Evolutionary conservation across 2,888 invertebrate species (phyloP).

Genomic region (Scaptomyza reducta): DNA sequence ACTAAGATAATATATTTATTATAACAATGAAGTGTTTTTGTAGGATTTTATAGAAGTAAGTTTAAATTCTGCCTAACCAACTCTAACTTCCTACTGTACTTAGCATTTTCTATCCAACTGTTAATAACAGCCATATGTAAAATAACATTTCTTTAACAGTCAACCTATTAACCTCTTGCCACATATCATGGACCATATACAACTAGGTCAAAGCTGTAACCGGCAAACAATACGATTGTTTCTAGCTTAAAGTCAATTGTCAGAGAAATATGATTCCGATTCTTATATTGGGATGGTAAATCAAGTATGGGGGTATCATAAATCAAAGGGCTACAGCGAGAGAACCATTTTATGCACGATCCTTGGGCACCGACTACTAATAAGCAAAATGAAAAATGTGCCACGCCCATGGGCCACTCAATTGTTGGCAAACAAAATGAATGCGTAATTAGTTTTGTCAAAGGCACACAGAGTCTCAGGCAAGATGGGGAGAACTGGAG

Average conservation of each 20-base stretch:
- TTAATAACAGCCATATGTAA: neutral
- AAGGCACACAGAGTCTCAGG: constrained; percentile 29
- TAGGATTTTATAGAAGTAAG: neutral
- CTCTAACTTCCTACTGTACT: neutral
- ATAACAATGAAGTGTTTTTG: neutral
- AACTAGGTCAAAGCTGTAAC: constrained; percentile 26
- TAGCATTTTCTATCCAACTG: neutral
- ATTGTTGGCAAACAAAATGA: constrained; percentile 79
- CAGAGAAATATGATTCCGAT: neutral
- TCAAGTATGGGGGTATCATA: constrained; percentile 58
- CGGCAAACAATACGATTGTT: neutral
- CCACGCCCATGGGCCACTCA: constrained; percentile 72
- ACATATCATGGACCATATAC: neutral
- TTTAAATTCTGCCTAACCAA: no score
- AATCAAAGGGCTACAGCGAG: constrained; percentile 47
- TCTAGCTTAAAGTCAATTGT: neutral
- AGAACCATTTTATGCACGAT: constrained; percentile 32
- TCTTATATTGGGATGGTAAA: constrained; percentile 37
- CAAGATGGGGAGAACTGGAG: neutral
- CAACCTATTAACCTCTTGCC: neutral
- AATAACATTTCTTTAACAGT: neutral
- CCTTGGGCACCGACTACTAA: constrained; percentile 63
- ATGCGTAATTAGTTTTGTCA: constrained; percentile 76
- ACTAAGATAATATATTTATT: no score
- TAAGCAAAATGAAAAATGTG: constrained; percentile 77